Evolutionary conservation across 2,113 vertebrate genomes (phyloP), one percentile per base, ranked within the genome.

Genomic region (Larimichthys crocea): DNA sequence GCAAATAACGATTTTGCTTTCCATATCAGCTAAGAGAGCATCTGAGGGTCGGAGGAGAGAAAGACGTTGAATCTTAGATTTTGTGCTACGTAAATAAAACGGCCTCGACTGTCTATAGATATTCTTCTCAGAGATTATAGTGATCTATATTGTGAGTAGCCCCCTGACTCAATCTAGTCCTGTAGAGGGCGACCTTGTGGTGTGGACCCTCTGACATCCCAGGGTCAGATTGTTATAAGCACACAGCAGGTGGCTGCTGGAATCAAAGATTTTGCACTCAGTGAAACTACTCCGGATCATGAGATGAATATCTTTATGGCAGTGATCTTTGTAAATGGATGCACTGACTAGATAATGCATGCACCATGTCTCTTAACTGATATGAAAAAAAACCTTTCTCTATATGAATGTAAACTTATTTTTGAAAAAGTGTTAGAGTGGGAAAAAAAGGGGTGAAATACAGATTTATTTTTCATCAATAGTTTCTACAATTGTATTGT

Each of bases 131-230:
- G n/a, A 50, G 12, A 48, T 35, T 19, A 49, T 42, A 17, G n/a
- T 67, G 24, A 49, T 29, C 26, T 52, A 17, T 17, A 22, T 3
- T 42, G 15, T n/a, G 15, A 44, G 15, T 31, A 40, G 3, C 14
- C 8, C 22, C 10, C 53, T 14, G 22, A 59, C 6, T 42, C 9
- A 42, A 19, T 22, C 1, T 7, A 10, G 24, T 65, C 85, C 81
- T 84, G 64, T 75, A 87, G 89, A 85, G 79, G 91, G 89, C 80
- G 56, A 59, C 75, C 84, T 75, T 81, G 80, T 55, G 65, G 61
- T 88, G 42, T 53, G 57, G 50, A 78, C 75, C 35, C 17, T 31
- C 60, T 44, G 44, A 50, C 50, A 74, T 16, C 53, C 60, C 15
- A 15, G 61, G 69, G 24, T 76, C 61, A 64, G 46, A 55, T 61